Conservation (phyloP, 2,113 vertebrate species). For the Machaerirhynchus nigripectus region DNA sequence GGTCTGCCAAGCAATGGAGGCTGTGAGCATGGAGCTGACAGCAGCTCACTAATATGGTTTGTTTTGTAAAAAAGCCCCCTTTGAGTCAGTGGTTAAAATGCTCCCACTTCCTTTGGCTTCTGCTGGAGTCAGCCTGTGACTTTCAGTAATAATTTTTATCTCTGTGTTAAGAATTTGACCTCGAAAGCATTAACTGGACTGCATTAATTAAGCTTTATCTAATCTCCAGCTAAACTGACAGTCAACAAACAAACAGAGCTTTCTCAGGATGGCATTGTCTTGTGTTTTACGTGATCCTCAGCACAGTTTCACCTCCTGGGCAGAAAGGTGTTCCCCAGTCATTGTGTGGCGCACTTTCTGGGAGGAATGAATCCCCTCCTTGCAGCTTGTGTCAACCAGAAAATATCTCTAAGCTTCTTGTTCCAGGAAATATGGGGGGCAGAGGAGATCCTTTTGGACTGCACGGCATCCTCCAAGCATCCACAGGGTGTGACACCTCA, state of each 20-base stretch:
- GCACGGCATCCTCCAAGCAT: not conserved
- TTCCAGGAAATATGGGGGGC: not conserved
- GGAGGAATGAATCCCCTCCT: not conserved
- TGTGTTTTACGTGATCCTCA: not conserved
- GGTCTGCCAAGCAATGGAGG: not conserved
- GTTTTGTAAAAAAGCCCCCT: not conserved
- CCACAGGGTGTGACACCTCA: not conserved
- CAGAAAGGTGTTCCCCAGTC: not conserved
- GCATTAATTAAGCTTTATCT: constrained; percentile 2
- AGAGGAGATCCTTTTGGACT: not conserved
- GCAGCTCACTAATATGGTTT: not conserved
- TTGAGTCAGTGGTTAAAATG: not conserved
- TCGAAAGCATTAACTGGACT: not conserved
- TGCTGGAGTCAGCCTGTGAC: not conserved
- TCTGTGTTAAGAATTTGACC: not conserved
- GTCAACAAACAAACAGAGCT: not conserved
- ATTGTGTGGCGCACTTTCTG: not conserved
- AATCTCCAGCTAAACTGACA: not conserved
- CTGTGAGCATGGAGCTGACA: not conserved
- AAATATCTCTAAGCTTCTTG: not conserved
- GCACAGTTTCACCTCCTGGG: not conserved
- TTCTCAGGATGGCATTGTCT: not conserved
- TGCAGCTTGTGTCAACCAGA: not conserved
- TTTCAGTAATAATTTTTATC: not conserved
- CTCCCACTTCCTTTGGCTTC: not conserved